These are phyloP conservation scores for Pycnonotus jocosus DNA, from an alignment of 2,113 vertebrate genomes.

Conservation along the genomic window DNA sequence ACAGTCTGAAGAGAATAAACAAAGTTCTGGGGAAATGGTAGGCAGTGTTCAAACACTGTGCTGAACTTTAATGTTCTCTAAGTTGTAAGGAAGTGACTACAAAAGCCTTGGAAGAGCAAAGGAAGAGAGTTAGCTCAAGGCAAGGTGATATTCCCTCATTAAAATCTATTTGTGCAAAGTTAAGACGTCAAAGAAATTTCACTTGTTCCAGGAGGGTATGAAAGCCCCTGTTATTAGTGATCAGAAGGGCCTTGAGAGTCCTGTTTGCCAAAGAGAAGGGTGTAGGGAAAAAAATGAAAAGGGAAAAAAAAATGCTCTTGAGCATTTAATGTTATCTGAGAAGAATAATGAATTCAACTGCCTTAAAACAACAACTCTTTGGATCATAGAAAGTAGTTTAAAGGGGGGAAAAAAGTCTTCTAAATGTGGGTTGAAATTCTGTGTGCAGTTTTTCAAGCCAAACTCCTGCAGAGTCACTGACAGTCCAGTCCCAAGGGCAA, in stretches of 20 bases:
- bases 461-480: neutral
- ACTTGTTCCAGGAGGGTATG: slow-evolving; percentile 33
- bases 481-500: neutral
- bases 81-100: slow-evolving; percentile 51
- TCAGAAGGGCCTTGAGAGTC: slow-evolving; percentile 39
- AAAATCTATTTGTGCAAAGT: slow-evolving; percentile 58
- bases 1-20: slow-evolving; percentile 4
- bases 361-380: neutral
- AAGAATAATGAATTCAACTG: neutral
- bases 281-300: neutral
- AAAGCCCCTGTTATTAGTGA: slow-evolving; percentile 28
- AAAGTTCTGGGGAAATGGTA: slow-evolving; percentile 30
- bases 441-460: neutral
- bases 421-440: neutral
- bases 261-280: slow-evolving; percentile 5
- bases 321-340: neutral
- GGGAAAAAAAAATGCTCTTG: neutral
- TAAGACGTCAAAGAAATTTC: slow-evolving; percentile 35
- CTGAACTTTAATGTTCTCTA: slow-evolving; percentile 48
- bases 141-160: slow-evolving; percentile 65
- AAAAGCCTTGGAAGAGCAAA: slow-evolving; percentile 54
- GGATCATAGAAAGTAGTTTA: neutral
- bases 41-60: slow-evolving; percentile 14
- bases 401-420: neutral
- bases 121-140: slow-evolving; percentile 51